Conservation (phyloP, 2,888 invertebrate species). For the Dugesia japonica region DNA sequence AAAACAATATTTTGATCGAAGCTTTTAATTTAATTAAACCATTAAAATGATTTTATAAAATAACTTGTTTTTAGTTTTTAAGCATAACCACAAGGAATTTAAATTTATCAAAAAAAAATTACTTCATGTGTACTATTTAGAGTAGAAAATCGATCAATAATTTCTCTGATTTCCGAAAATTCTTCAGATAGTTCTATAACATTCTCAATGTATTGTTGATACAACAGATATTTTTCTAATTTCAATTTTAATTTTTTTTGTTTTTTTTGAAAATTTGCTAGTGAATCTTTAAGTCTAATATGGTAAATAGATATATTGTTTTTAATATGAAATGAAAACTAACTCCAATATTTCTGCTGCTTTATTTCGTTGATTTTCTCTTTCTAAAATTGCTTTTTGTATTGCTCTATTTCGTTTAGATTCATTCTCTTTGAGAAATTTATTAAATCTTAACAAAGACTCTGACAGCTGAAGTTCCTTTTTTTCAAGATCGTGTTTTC, state of each 20-base stretch:
- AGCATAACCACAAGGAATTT: no score
- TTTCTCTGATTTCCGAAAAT: slow-evolving; percentile 47
- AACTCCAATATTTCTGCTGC: slow-evolving; percentile 46
- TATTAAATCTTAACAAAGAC: slow-evolving; percentile 47
- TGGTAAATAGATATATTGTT: neutral
- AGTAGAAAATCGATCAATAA: slow-evolving; percentile 46
- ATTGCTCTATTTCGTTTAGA: slow-evolving; percentile 45
- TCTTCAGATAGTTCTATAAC: slow-evolving; percentile 45
- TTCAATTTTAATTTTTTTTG: slow-evolving; percentile 41
- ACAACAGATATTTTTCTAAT: slow-evolving; percentile 42
- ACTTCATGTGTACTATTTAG: slow-evolving; percentile 46
- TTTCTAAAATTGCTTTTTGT: slow-evolving; percentile 46
- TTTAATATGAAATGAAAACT: slow-evolving; percentile 6
- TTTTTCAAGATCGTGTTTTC: slow-evolving; percentile 40
- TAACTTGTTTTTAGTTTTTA: no score
- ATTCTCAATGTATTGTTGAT: slow-evolving; percentile 44
- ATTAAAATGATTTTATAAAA: no score
- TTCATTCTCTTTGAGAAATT: slow-evolving; percentile 49
- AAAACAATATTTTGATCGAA: no score
- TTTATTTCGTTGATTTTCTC: slow-evolving; percentile 44
- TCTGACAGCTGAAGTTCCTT: slow-evolving; percentile 47
- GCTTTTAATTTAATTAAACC: no score
- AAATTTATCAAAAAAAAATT: slow-evolving; percentile 22
- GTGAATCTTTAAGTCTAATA: slow-evolving; percentile 40
- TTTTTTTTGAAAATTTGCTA: slow-evolving; percentile 36